Evolutionary conservation across 2,888 invertebrate genomes (phyloP), one percentile per base, ranked within the genome.

Genomic region (Lepetodrilus schrolli): DNA sequence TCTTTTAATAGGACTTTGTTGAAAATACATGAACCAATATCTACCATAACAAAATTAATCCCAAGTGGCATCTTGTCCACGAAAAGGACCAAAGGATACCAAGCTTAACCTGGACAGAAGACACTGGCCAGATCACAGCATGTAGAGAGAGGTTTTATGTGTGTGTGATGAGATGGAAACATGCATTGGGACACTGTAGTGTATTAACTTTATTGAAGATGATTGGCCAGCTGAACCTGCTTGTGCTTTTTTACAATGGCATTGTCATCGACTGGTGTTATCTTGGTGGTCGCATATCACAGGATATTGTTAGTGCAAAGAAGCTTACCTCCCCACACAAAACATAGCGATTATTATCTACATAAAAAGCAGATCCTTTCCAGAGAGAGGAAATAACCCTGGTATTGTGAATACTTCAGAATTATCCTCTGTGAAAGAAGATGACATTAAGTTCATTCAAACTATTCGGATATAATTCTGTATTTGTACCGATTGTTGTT

Each of bases 141-240:
- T 48, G 21, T 20, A 21, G 48, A 58, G 58, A 34, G 26, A 17
- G 30, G 17, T 58, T 58, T 58, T 58, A 17, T 58, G 17, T 7
- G 0, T 30, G 30, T 10, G 26, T 58, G 58, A n/a, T 30, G 17
- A 30, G 58, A 26, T 30, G 26, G 58, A 58, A 58, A 34, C 58
- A 10, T 3, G 7, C 58, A 58, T 58, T 58, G 58, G 8, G 26
- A 8, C 30, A 4, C n/a, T 30, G n/a, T 17, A 30, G 58, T 30
- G 17, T 58, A 58, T 58, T 30, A 58, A 26, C 26, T 30, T 58
- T 30, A 58, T 58, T 30, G n/a, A 58, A 58, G 58, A 58, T 58
- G 58, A 58, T 58, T 58, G 58, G 34, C 34, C 26, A 58, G 58
- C 30, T 17, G 26, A 17, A 58, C 34, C 34, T 58, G 30, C 26